Conservation (phyloP, 2,797 vertebrate species). For the Cyclopterus lumpus region DNA sequence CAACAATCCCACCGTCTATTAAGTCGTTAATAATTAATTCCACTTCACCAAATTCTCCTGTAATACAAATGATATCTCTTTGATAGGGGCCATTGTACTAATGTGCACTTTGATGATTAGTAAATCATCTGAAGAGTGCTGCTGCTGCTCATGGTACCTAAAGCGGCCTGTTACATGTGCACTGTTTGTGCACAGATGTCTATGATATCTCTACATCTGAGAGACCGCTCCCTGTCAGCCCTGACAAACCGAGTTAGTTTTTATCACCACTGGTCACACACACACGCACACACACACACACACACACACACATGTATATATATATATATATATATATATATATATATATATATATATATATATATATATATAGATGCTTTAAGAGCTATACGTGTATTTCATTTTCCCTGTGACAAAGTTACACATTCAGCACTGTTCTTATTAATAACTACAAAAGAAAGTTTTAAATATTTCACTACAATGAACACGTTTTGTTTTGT, state of each 20-base stretch:
- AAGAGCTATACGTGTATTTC: not conserved
- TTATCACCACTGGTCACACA: constrained; percentile 32
- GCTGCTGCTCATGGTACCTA: not conserved
- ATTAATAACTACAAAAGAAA: too few species aligned
- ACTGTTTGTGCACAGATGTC: not conserved
- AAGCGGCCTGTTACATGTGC: not conserved
- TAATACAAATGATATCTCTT: not conserved
- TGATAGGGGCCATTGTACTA: not conserved
- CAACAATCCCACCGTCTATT: too few species aligned
- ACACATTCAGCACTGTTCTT: not conserved
- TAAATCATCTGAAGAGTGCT: not conserved
- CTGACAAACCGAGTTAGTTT: not conserved
- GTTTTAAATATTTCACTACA: not conserved
- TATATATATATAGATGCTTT: too few species aligned
- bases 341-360: too few species aligned
- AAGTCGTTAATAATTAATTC: not conserved
- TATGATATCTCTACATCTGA: constrained; percentile 29
- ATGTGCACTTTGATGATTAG: not conserved
- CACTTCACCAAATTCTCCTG: not conserved
- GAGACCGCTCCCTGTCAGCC: constrained; percentile 40
- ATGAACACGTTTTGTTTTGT: not conserved
- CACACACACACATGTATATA: not conserved
- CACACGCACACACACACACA: not conserved
- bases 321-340: too few species aligned
- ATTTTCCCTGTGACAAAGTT: not conserved